Evolutionary conservation across 2,797 vertebrate genomes (phyloP).

Genomic region (Oreonectes daqikongensis): DNA sequence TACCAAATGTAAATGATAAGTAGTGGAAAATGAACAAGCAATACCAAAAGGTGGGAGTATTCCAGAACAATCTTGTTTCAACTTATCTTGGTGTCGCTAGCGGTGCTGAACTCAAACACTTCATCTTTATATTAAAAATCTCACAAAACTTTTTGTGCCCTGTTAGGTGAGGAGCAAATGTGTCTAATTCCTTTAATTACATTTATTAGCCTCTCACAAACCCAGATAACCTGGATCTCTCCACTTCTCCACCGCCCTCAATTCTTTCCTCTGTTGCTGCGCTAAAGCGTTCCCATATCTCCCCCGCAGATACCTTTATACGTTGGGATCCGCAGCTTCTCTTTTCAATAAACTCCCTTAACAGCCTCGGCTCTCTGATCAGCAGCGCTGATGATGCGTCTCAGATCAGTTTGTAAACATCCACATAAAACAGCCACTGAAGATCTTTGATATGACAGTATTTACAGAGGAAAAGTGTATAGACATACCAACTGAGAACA

Average conservation of each 20-base stretch:
- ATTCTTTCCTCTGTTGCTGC: conserved; percentile 40
- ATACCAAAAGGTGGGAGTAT: neutral
- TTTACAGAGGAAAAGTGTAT: conserved; percentile 48
- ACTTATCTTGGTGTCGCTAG: neutral
- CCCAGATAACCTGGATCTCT: conserved; percentile 40
- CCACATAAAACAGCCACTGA: conserved; percentile 37
- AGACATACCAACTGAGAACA: conserved; percentile 41
- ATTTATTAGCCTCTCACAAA: conserved; percentile 26
- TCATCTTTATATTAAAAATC: conserved; percentile 22
- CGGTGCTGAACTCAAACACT: neutral
- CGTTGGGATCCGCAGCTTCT: conserved; percentile 26
- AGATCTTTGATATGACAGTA: conserved; percentile 51
- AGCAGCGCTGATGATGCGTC: conserved; percentile 46
- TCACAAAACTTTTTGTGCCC: conserved; percentile 3
- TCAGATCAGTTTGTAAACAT: conserved; percentile 52
- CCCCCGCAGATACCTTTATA: conserved; percentile 32
- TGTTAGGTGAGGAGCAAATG: conserved; percentile 28
- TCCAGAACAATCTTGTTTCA: neutral
- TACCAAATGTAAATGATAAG: neutral
- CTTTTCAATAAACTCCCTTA: conserved; percentile 42
- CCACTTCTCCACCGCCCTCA: conserved; percentile 36
- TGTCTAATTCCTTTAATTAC: conserved; percentile 43
- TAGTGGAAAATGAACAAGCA: neutral
- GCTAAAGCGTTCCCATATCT: conserved; percentile 27
- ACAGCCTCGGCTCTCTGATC: conserved; percentile 47